phyloP scores from a whole-genome alignment of 1,140 invertebrate genomes.

The Halesus radiatus region DNA sequence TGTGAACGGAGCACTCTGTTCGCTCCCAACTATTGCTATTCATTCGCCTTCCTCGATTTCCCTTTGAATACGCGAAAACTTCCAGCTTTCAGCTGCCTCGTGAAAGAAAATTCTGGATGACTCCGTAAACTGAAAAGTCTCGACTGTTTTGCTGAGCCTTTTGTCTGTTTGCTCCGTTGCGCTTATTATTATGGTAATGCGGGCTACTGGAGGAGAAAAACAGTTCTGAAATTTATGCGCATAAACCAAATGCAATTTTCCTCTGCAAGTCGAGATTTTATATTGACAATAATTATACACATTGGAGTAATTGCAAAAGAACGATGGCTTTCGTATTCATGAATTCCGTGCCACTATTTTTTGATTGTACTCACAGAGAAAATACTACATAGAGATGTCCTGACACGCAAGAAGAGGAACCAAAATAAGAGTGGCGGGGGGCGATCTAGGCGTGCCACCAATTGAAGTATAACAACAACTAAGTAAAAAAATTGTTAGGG shows the following conservation, averaged over 20 bases:
- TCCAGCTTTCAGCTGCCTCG: neutral
- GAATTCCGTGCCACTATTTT: too few relatives aligned
- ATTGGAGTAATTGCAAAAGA: too few relatives aligned
- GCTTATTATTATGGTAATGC: slow-evolving; percentile 14
- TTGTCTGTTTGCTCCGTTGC: neutral
- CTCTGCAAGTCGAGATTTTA: neutral
- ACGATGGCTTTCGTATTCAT: too few relatives aligned
- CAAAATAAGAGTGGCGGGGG: too few relatives aligned
- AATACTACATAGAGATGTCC: too few relatives aligned
- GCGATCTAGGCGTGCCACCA: too few relatives aligned
- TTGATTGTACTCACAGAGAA: too few relatives aligned
- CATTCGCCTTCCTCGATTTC: neutral
- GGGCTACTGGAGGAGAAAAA: neutral
- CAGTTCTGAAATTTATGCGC: neutral
- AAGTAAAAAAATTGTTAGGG: too few relatives aligned
- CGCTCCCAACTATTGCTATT: neutral
- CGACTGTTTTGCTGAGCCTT: slow-evolving; percentile 2
- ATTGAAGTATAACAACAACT: too few relatives aligned
- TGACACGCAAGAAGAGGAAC: too few relatives aligned
- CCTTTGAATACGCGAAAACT: neutral
- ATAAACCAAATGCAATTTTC: slow-evolving; percentile 16
- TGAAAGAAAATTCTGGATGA: neutral
- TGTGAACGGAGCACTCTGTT: neutral
- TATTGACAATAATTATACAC: too few relatives aligned
- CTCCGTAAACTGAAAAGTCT: neutral